phyloP scores from a whole-genome alignment of 1,140 invertebrate genomes.

The Ips typographus region DNA sequence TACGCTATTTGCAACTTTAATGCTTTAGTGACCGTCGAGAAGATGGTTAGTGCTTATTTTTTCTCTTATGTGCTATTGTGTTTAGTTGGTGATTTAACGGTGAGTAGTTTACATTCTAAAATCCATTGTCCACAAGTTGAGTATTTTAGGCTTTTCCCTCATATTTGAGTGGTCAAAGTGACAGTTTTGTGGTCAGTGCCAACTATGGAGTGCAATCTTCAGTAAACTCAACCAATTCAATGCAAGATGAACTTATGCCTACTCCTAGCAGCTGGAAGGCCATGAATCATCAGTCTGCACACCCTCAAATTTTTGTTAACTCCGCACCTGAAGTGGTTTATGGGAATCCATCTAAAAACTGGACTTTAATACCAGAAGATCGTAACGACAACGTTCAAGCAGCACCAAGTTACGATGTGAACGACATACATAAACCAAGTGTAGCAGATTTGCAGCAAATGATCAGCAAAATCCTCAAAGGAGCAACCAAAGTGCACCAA shows the following conservation, averaged over 20 bases:
- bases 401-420: conserved; percentile 6
- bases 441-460: conserved; percentile 17
- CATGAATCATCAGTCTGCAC: background rate
- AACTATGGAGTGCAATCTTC: conserved; percentile 16
- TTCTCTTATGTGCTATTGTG: too few relatives aligned
- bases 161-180: background rate
- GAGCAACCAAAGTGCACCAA: conserved; percentile 29
- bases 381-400: background rate
- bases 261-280: conserved; percentile 7
- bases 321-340: background rate
- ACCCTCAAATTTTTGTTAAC: background rate
- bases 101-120: too few relatives aligned
- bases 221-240: background rate
- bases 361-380: background rate
- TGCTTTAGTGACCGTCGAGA: background rate
- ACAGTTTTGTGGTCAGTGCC: conserved; percentile 13
- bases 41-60: too few relatives aligned
- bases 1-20: conserved; percentile 16
- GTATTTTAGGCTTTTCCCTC: background rate
- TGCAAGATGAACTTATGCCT: conserved; percentile 1
- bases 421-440: conserved; percentile 18
- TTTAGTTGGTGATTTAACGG: too few relatives aligned
- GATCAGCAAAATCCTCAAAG: conserved; percentile 18
- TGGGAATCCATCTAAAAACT: background rate
- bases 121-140: too few relatives aligned